Base-by-base conservation (phyloP, 2,113 vertebrate species). In the Pavo muticus region DNA sequence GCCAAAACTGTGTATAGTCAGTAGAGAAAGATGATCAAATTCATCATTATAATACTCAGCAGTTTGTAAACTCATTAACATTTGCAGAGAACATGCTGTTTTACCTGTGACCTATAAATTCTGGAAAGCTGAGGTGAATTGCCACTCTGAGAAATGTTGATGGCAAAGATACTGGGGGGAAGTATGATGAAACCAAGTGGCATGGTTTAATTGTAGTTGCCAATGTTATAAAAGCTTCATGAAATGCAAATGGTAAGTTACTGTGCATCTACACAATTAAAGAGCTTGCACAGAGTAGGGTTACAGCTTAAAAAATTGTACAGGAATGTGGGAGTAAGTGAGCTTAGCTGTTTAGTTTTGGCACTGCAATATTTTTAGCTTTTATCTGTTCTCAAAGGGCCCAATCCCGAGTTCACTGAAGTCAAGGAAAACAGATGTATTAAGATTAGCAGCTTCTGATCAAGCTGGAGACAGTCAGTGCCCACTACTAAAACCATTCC, bases 41-140 rank as follows among this genome's bases (percentile, higher is more conserved):
- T 81, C 84, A 87, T 94, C 85, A 84, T 94, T 86, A 78, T 32
- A 90, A 95, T 74, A 91, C 70, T 96, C 88, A 94, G 79, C 83
- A 93, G 91, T 95, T 93, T 96, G 91, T 91, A 96, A 97, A 93
- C 83, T 96, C 92, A 95, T 95, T 96, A 96, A 92, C 92, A 90
- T 95, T 97, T 95, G 76, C 91, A 88, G 63, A 77, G 88, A 92
- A 94, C 79, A 82, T 69, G 65, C 57, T 82, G 88, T 61, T 91
- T 91, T 95, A 97, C 94, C 92, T 93, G 83, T 95, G 93, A 94
- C 94, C 73, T 91, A 92, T 88, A 90, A 65, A 90, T 94, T 82
- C 73, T 30, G 67, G 80, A 92, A 95, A 81, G 30, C 92, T 95
- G 52, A 11, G 30, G 80, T 88, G 90, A 94, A 95, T 45, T 95